These are phyloP conservation scores for Linnaemya tessellans DNA, from an alignment of 2,888 invertebrate species.

Conservation along the genomic window DNA sequence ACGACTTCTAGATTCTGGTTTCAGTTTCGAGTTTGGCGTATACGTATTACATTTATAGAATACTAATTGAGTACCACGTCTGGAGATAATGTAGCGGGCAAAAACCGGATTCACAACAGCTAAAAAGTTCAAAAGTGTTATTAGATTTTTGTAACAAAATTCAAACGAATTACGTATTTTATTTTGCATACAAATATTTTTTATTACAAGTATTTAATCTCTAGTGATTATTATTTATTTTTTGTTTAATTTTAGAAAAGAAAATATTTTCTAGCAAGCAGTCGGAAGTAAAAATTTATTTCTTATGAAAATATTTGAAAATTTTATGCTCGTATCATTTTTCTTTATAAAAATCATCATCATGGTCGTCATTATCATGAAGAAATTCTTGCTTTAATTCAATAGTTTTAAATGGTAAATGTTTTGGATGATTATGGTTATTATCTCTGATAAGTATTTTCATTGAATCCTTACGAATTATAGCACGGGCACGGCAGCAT, in stretches of 20 bases:
- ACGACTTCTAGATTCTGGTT: conserved; percentile 79
- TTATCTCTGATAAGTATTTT: conserved; percentile 77
- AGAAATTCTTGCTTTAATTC: conserved; percentile 40
- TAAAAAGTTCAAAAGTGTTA: conserved; percentile 29
- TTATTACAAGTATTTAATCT: neutral
- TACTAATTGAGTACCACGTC: conserved; percentile 80
- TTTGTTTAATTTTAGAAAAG: neutral
- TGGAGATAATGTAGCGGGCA: conserved; percentile 75
- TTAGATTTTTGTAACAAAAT: neutral
- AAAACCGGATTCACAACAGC: neutral
- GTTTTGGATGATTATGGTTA: conserved; percentile 79
- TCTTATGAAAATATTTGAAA: conserved; percentile 33
- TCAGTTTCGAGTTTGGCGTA: conserved; percentile 82
- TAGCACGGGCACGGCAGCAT: conserved; percentile 81
- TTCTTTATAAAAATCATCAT: conserved; percentile 9
- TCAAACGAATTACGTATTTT: neutral
- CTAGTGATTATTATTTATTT: neutral
- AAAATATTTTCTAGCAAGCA: neutral
- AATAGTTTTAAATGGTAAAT: conserved; percentile 44
- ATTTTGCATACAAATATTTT: conserved; percentile 12
- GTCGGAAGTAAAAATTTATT: conserved; percentile 8
- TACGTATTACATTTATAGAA: conserved; percentile 80
- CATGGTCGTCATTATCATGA: neutral
- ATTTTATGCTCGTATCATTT: conserved; percentile 32
- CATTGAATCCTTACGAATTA: conserved; percentile 78